Percentiles rank a stretch among this genome's conserved stretches.
Evolutionary conservation across 2,888 invertebrate species (phyloP).

Genomic region (Perizoma flavofasciatum): DNA sequence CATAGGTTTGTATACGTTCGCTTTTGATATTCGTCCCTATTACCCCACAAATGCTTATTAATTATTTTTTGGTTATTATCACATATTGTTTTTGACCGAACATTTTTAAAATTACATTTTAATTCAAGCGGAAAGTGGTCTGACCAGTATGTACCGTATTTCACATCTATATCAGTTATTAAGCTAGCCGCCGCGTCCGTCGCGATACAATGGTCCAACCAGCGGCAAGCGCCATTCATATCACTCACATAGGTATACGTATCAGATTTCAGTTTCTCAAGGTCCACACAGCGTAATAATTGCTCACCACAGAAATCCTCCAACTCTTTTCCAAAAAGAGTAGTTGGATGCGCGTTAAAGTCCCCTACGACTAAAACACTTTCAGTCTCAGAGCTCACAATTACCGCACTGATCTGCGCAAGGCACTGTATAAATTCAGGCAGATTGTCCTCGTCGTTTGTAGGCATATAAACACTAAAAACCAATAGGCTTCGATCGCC

Average conservation of each 20-base stretch:
- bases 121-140: conserved; percentile 27
- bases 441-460: conserved; percentile 33
- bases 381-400: conserved; percentile 21
- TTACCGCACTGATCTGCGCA: conserved; percentile 30
- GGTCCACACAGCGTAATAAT: conserved; percentile 30
- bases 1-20: conserved; percentile 6
- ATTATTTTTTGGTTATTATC: neutral
- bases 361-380: conserved; percentile 32
- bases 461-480: conserved; percentile 42
- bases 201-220: conserved; percentile 35
- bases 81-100: conserved; percentile 11
- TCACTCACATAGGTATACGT: conserved; percentile 36
- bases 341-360: conserved; percentile 37
- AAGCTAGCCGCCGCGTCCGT: conserved; percentile 14
- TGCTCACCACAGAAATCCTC: conserved; percentile 28
- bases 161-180: conserved; percentile 8
- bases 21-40: conserved; percentile 10
- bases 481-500: conserved; percentile 23
- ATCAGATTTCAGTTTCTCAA: conserved; percentile 19
- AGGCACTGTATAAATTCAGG: conserved; percentile 36
- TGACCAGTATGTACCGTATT: conserved; percentile 24
- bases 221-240: conserved; percentile 30
- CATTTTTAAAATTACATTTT: conserved; percentile 21
- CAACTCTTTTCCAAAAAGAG: conserved; percentile 30
- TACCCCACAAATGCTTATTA: conserved; percentile 13